These are phyloP conservation scores for Colius striatus DNA, from an alignment of 2,113 vertebrate species.

Conservation along the genomic window DNA sequence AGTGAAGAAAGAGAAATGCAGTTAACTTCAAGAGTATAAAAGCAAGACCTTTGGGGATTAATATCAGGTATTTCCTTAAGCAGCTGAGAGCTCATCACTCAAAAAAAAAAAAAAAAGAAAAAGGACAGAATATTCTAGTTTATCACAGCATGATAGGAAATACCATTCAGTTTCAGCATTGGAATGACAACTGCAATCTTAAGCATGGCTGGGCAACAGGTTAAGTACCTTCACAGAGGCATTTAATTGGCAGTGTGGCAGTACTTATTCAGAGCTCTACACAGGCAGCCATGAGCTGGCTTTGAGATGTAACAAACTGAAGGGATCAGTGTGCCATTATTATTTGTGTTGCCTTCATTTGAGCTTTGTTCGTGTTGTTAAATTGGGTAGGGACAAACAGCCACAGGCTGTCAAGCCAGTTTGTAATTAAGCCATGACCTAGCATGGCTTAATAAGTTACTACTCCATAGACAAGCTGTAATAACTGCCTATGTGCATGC, in stretches of 20 bases:
- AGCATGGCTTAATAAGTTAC: slow-evolving; percentile 49
- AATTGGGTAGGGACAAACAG: slow-evolving; percentile 36
- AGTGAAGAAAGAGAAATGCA: neutral
- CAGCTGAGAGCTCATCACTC: neutral
- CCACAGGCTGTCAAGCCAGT: slow-evolving; percentile 64
- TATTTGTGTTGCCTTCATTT: slow-evolving; percentile 36
- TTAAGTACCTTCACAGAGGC: slow-evolving; percentile 16
- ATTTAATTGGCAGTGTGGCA: slow-evolving; percentile 12
- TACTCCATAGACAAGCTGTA: slow-evolving; percentile 4
- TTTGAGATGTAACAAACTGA: slow-evolving; percentile 2
- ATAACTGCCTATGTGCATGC: slow-evolving; percentile 11
- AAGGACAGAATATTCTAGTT: neutral
- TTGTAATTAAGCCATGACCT: slow-evolving; percentile 63
- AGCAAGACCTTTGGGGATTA: neutral
- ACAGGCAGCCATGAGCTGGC: slow-evolving; percentile 16
- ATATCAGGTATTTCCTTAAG: neutral
- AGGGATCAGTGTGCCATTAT: neutral
- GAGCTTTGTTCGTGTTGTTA: slow-evolving; percentile 27
- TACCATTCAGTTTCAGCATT: neutral
- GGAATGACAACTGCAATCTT: slow-evolving; percentile 12
- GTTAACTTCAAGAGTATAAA: neutral
- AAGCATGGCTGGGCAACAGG: slow-evolving; percentile 10
- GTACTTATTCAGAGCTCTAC: neutral
- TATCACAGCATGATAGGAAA: neutral
- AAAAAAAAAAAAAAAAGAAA: neutral